A percentile compares a stretch with the other conserved stretches of the same genome.
These are phyloP conservation scores for Cyrtodaria siliqua DNA, from an alignment of 2,888 invertebrate genomes.

Conservation along the genomic window DNA sequence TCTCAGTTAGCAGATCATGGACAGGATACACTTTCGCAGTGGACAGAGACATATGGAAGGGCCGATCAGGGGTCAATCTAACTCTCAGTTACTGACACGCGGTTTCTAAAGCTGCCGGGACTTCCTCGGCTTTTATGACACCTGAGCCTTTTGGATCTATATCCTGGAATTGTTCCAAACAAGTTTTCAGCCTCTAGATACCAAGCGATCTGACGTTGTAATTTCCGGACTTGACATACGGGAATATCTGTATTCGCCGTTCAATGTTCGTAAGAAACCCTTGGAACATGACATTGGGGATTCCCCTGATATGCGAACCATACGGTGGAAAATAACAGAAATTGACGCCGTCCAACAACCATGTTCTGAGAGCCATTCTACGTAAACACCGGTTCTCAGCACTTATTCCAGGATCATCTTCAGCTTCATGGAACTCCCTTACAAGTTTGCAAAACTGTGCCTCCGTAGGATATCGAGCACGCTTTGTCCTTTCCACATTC, in stretches of 20 bases:
- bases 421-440: slow-evolving; percentile 32
- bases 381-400: slow-evolving; percentile 24
- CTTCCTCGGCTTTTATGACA: slow-evolving; percentile 37
- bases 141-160: slow-evolving; percentile 40
- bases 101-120: too few relatives aligned
- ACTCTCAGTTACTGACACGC: too few relatives aligned
- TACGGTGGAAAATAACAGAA: slow-evolving; percentile 40
- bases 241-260: slow-evolving; percentile 39
- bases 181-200: too few relatives aligned
- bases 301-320: slow-evolving; percentile 39
- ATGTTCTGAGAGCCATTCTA: slow-evolving; percentile 29
- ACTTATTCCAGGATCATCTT: slow-evolving; percentile 40
- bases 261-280: slow-evolving; percentile 50
- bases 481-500: slow-evolving; percentile 16
- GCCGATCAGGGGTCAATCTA: too few relatives aligned
- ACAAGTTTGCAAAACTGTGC: slow-evolving; percentile 33
- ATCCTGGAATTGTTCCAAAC: slow-evolving; percentile 45
- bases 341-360: slow-evolving; percentile 35
- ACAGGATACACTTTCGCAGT: too few relatives aligned
- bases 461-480: slow-evolving; percentile 4
- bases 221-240: slow-evolving; percentile 27
- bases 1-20: too few relatives aligned
- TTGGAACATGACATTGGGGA: slow-evolving; percentile 46
- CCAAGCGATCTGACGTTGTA: slow-evolving; percentile 44
- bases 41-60: too few relatives aligned